Base-by-base conservation (phyloP, 2,888 invertebrate genomes). In the Corythucha ciliata region DNA sequence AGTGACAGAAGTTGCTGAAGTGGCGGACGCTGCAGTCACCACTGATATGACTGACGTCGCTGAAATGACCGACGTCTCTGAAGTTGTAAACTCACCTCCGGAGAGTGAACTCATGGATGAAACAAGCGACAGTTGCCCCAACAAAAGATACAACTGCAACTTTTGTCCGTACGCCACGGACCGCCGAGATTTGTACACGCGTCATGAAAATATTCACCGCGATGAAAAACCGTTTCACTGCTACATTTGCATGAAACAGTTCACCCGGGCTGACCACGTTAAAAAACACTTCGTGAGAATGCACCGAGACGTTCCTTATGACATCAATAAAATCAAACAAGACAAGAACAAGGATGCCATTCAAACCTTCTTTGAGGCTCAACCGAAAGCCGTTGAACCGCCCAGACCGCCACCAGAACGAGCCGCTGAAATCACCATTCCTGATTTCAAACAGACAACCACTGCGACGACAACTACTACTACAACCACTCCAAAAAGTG, bases 151-250 rank as follows among this genome's bases (percentile, higher is more conserved):
- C 71, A 83, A 80, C 55, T 92, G 92, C 70, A 79, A 77, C 21
- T 84, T 81, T 64, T 92, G 92, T 68, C 87, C 89, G 3, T 92
- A 92, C 69, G 87, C 89, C 24, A 92, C 91, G 12, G 91, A 91
- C 70, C 77, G 92, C 14, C 76, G 90, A 57, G 92, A 92, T 70
- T 75, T 92, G 37, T 91, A 85, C 69, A 89, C 89, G 33, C 78
- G 91, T 27, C 91, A 92, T 69, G 90, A 91, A 70, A 91, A 90
- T 68, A 92, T 91, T 58, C 92, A 92, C 67, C 79, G 89, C 61
- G 89, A 89, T 67, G 90, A 91, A 67, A 91, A 92, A 67, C 91
- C 91, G 5, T 92, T 91, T 67, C 88, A 90, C 66, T 92, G 91
- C 69, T 91, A 91, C 67, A 81, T 90, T 26, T 91, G 91, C 66